These are phyloP conservation scores for Spinibarbus caldwelli DNA, from an alignment of 2,797 vertebrate genomes.

Conservation along the genomic window DNA sequence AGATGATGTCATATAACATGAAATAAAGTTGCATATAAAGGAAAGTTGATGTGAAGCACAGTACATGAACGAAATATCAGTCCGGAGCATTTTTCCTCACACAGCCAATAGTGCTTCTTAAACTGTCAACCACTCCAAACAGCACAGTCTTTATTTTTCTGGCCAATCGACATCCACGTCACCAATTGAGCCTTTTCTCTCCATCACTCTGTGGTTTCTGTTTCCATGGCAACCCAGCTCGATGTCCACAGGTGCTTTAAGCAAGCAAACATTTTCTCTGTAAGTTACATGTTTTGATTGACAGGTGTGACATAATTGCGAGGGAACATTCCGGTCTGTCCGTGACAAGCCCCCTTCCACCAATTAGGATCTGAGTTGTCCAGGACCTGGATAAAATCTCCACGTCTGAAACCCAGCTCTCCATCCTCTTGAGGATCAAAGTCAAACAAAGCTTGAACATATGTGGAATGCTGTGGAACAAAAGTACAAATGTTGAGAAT, in stretches of 20 bases:
- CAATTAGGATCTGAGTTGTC: slow-evolving; percentile 90
- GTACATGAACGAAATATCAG: background rate
- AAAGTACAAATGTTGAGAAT: background rate
- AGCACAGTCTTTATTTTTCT: background rate
- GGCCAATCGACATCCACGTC: slow-evolving; percentile 10
- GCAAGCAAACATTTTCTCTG: slow-evolving; percentile 15
- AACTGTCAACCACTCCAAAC: slow-evolving; percentile 8
- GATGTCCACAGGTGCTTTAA: slow-evolving; percentile 25
- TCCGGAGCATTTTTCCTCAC: background rate
- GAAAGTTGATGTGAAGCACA: background rate
- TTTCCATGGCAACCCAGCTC: slow-evolving; percentile 46
- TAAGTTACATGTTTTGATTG: slow-evolving; percentile 91
- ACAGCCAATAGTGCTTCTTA: slow-evolving; percentile 12
- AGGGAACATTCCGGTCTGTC: slow-evolving; percentile 97
- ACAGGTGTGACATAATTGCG: slow-evolving; percentile 97
- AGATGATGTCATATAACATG: slow-evolving; percentile 8
- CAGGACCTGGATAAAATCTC: slow-evolving; percentile 93
- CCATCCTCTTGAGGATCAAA: slow-evolving; percentile 98
- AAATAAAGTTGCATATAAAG: slow-evolving; percentile 20
- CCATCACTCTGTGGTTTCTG: slow-evolving; percentile 12
- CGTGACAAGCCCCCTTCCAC: slow-evolving; percentile 96
- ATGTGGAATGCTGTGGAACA: slow-evolving; percentile 86
- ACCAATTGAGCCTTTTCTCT: slow-evolving; percentile 26
- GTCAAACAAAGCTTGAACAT: slow-evolving; percentile 97
- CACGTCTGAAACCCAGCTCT: slow-evolving; percentile 93